A percentile compares a stretch with the other conserved stretches of the same genome.
Conservation (phyloP, 2,888 invertebrate species). For the Patella depressa region DNA sequence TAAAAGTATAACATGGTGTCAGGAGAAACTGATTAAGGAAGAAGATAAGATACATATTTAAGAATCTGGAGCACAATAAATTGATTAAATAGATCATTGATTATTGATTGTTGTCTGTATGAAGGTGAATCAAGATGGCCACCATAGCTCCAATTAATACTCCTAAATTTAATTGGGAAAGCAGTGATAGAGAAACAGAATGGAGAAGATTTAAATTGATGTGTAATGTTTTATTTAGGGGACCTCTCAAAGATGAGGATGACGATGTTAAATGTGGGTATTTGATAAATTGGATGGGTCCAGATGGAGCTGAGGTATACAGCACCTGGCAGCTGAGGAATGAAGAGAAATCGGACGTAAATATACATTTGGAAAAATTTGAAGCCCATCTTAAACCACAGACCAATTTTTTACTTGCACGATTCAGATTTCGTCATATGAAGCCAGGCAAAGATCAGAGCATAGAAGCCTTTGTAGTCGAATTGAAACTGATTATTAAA, state of each 20-base stretch:
- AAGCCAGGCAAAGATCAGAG: not conserved
- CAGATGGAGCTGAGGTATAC: not conserved
- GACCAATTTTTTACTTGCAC: not conserved
- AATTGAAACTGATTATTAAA: not conserved
- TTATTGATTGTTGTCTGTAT: not conserved
- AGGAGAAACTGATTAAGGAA: not conserved
- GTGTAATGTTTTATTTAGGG: not conserved
- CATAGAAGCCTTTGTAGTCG: not conserved
- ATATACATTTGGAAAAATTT: not conserved
- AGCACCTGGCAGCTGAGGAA: not conserved
- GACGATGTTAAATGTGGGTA: not conserved
- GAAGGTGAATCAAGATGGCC: not conserved
- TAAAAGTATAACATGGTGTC: not conserved
- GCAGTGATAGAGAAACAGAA: not conserved
- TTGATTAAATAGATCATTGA: not conserved
- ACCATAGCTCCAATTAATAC: not conserved
- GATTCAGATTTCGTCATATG: not conserved
- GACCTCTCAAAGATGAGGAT: not conserved
- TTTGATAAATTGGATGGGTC: not conserved
- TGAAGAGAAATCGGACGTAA: not conserved
- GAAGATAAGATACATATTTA: not conserved
- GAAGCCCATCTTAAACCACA: not conserved
- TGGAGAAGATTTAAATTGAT: not conserved
- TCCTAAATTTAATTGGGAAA: not conserved
- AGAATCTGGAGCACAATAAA: not conserved